A percentile compares a stretch with the other conserved stretches of the same genome.
phyloP scores from a whole-genome alignment of 2,113 vertebrate species.

The Zosterops japonicus region DNA sequence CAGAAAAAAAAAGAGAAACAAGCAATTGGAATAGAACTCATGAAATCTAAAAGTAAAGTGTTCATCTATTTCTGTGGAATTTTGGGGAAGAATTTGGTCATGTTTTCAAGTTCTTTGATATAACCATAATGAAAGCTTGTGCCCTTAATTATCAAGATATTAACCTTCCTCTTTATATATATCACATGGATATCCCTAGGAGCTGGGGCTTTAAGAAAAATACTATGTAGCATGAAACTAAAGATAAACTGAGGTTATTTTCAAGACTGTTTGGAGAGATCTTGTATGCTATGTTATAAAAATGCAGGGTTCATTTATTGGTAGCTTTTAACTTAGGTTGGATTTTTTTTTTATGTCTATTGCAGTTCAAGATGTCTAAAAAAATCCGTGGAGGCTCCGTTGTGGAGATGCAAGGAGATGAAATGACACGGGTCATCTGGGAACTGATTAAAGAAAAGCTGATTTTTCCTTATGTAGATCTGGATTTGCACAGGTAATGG shows the following conservation, averaged over 20 bases:
- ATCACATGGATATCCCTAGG: not conserved
- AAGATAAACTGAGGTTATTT: not conserved
- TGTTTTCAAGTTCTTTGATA: not conserved
- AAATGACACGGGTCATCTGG: slow-evolving; percentile 99
- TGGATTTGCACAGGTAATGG: slow-evolving; percentile 93
- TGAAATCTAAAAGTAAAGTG: not conserved
- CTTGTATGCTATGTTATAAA: not conserved
- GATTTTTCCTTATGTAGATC: slow-evolving; percentile 91
- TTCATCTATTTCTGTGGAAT: not conserved
- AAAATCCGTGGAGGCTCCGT: slow-evolving; percentile 93
- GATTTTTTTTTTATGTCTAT: not conserved
- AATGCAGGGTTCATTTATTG: not conserved
- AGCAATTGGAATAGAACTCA: not conserved
- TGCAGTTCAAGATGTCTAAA: slow-evolving; percentile 84
- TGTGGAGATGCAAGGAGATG: slow-evolving; percentile 98
- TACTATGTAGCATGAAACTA: not conserved
- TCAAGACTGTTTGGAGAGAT: not conserved
- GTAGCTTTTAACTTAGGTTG: not conserved
- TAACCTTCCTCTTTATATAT: not conserved
- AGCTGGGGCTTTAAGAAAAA: not conserved
- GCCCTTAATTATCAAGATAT: not conserved
- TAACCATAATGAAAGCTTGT: not conserved
- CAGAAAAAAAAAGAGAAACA: not conserved
- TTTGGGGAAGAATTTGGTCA: not conserved
- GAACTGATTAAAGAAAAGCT: slow-evolving; percentile 98